Conservation (phyloP, 2,113 vertebrate genomes). For the Psephotus haematonotus region DNA sequence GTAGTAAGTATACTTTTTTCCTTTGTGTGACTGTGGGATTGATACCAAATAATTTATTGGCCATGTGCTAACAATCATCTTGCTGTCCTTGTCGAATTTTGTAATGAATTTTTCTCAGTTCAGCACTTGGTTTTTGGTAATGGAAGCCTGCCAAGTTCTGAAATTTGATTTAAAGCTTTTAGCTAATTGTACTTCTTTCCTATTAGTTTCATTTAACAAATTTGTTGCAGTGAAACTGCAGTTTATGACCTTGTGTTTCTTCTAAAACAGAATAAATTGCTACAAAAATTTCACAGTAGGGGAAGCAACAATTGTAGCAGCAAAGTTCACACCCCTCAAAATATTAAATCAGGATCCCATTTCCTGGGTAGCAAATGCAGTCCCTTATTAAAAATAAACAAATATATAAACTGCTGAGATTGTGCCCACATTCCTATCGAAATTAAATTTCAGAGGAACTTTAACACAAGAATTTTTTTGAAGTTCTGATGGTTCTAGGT, state of each 20-base stretch:
- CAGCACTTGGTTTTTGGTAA: neutral
- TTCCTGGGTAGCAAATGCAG: neutral
- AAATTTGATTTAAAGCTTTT: constrained; percentile 48
- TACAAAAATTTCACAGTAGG: neutral
- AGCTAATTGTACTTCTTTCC: constrained; percentile 46
- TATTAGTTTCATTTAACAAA: constrained; percentile 36
- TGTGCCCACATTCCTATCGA: neutral
- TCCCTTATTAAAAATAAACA: neutral
- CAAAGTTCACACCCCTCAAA: neutral
- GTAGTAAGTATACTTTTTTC: neutral
- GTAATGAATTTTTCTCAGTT: neutral
- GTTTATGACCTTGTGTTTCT: constrained; percentile 15
- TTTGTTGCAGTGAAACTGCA: neutral
- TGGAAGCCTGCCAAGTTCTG: neutral
- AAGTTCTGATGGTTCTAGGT: neutral
- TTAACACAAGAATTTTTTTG: rapidly evolving
- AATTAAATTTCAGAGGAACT: neutral
- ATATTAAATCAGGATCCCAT: neutral
- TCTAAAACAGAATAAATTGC: neutral
- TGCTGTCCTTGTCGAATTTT: neutral
- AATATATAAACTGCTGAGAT: neutral
- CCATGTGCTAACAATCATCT: neutral
- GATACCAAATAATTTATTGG: neutral
- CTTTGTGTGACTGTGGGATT: neutral
- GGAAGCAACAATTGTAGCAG: neutral